These are phyloP conservation scores for Venturia canescens DNA, from an alignment of 1,140 invertebrate genomes.

Conservation along the genomic window DNA sequence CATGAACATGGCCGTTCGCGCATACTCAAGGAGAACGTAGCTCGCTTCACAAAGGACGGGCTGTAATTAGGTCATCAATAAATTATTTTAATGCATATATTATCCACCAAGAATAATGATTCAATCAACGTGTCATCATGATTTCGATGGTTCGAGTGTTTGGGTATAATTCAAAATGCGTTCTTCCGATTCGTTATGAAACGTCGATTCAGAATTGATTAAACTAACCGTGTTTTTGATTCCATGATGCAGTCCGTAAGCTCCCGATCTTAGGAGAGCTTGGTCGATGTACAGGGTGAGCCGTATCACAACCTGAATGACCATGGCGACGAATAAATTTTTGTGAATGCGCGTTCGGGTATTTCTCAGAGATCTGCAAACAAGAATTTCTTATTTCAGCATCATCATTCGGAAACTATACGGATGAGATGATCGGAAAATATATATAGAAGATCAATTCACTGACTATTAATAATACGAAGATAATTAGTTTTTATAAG, in stretches of 20 bases:
- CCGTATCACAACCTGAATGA: slow-evolving; percentile 89
- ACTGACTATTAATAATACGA: too few species aligned
- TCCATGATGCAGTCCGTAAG: slow-evolving; percentile 69
- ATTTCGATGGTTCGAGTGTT: too few species aligned
- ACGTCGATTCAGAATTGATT: not conserved
- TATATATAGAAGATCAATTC: not conserved
- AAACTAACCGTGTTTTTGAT: slow-evolving; percentile 88
- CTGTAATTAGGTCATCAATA: slow-evolving; percentile 77
- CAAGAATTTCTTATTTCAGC: not conserved
- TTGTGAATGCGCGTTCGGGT: slow-evolving; percentile 93
- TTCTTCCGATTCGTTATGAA: too few species aligned
- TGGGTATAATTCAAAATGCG: too few species aligned
- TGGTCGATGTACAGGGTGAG: slow-evolving; percentile 92
- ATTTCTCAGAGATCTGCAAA: slow-evolving; percentile 85
- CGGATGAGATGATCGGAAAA: not conserved
- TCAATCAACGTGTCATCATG: too few species aligned
- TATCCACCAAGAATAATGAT: too few species aligned
- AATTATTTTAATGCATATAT: not conserved
- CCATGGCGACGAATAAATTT: slow-evolving; percentile 91
- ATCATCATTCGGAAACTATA: not conserved
- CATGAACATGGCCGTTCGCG: slow-evolving; percentile 93
- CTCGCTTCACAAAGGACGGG: slow-evolving; percentile 87
- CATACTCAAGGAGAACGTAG: slow-evolving; percentile 90
- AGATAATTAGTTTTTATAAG: too few species aligned
- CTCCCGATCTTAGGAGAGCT: slow-evolving; percentile 75